A percentile compares a stretch with the other conserved stretches of the same genome.
Conservation (phyloP, 2,888 invertebrate species). For the Tachina fera region DNA sequence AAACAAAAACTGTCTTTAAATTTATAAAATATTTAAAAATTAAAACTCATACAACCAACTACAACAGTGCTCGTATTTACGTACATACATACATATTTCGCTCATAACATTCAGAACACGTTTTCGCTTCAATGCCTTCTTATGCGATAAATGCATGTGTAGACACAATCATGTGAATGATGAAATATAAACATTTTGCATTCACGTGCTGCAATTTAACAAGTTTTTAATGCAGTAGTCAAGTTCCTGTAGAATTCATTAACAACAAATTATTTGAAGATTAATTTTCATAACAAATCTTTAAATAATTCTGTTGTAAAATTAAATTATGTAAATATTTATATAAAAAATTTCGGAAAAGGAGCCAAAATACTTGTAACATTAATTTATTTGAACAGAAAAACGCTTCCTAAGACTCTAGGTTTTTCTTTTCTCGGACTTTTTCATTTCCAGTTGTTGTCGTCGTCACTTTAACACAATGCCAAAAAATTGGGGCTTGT, state of each 20-base stretch:
- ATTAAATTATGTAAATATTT: background rate
- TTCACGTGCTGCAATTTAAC: conserved; percentile 36
- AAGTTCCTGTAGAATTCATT: conserved; percentile 3
- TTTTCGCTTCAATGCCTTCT: background rate
- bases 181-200: conserved; percentile 1
- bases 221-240: conserved; percentile 25
- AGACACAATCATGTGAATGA: background rate
- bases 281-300: background rate
- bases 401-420: no score
- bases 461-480: no score
- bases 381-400: no score
- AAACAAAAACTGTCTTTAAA: background rate
- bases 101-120: background rate
- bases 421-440: no score
- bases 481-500: no score
- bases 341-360: background rate
- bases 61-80: background rate
- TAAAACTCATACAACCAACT: background rate
- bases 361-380: background rate
- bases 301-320: conserved; percentile 10
- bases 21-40: background rate
- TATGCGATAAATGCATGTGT: background rate
- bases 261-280: background rate
- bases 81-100: no score
- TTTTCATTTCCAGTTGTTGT: no score